Conservation (phyloP, 2,113 vertebrate genomes). For the Dasyornis broadbenti region DNA sequence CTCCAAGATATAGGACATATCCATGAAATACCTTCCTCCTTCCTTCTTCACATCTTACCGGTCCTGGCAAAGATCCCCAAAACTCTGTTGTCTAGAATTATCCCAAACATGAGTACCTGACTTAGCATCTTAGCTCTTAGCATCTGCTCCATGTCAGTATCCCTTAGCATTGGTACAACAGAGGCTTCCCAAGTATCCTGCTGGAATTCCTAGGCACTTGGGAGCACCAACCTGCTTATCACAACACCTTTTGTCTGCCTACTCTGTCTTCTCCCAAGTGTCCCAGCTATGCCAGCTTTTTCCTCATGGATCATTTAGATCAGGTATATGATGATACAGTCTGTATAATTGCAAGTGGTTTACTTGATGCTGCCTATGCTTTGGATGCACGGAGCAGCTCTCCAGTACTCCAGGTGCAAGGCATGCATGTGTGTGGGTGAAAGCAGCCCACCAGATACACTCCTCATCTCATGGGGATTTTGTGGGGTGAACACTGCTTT, state of each 20-base stretch:
- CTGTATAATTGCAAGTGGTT: background rate
- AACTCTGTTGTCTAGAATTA: background rate
- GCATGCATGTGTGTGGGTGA: background rate
- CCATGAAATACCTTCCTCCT: background rate
- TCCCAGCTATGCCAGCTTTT: background rate
- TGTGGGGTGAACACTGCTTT: background rate
- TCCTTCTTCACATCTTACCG: background rate
- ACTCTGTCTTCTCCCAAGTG: background rate
- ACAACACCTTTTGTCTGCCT: background rate
- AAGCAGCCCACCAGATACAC: background rate
- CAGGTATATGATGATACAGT: background rate
- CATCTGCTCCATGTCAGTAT: background rate
- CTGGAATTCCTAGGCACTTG: background rate
- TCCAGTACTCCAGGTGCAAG: background rate
- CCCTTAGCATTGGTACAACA: rapidly evolving
- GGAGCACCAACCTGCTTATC: background rate
- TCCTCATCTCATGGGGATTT: background rate
- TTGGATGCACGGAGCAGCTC: background rate
- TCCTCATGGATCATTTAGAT: background rate
- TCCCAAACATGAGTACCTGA: background rate
- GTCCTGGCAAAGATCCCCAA: background rate
- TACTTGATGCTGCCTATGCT: background rate
- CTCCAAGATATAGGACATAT: background rate
- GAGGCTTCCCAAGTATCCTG: background rate
- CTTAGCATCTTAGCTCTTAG: background rate